Evolutionary conservation across 2,797 vertebrate genomes (phyloP), one percentile per base, ranked within the genome.

Genomic region (Hybognathus amarus): DNA sequence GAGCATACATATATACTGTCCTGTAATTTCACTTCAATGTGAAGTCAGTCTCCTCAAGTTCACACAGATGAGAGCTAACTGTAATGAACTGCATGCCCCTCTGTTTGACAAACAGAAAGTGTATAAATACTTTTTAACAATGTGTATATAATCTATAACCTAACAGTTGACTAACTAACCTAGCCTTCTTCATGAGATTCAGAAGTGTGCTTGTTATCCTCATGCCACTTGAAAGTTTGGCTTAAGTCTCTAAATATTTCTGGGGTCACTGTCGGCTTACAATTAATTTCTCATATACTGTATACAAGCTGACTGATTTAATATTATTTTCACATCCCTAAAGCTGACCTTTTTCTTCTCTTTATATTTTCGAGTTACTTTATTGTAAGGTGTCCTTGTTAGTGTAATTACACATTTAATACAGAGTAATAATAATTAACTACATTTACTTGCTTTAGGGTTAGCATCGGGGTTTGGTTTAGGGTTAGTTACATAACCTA

Each of bases 1-100:
- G 89, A 87, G 95, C 27, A 1, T 17, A 5, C 20, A 3, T 63
- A 30, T 47, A 33, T 61, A 11, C 20, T 63, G n/a, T 18, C 38
- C 8, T 77, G n/a, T 30, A 24, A 64, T 64, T 77, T 77, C 18
- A 20, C 56, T 7, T 64, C 10, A 63, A 54, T n/a, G 20, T 52
- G 27, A 74, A 54, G 9, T 33, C 69, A 15, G 22, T 24, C 6
- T 45, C 3, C 3, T 45, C 13, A 69, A 45, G 68, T 45, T 45
- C 11, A 69, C 22, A 15, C 67, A 12, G 17, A 47, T 73, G 24
- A 73, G 45, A 73, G 47, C n/a, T 10, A 70, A 47, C n/a, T 59
- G 59, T 61, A 24, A 61, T 15, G 12, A 61, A 27, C 59, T 61
- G 12, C 15, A 47, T 70, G 24, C n/a, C 24, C 68, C n/a, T 17